Evolutionary conservation across 1,140 invertebrate genomes (phyloP), one percentile per base, ranked within the genome.

Genomic region (Drosophila setifemur): DNA sequence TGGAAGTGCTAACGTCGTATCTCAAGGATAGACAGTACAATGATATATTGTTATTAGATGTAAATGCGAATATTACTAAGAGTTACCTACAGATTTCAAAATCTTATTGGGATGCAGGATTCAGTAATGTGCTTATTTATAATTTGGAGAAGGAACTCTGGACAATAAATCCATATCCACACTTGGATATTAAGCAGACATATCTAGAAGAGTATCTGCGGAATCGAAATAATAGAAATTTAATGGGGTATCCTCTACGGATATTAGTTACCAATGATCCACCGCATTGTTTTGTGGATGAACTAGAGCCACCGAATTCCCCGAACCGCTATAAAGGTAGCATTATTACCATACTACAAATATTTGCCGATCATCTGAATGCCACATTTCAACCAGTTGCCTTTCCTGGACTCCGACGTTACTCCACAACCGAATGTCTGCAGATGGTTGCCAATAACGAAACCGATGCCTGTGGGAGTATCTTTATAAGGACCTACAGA

Each of bases 251-350:
- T 70, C 53, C 67, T 11, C 6, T 70, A 1, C 37, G 66, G 6
- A 67, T 70, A 0, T 11, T 70, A 6, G 66, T 70, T 2, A 70
- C 52, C 19, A 70, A 70, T n/a, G 66, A 70, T 11, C 66, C 67
- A 4, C 67, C 67, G 0, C 67, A 70, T 49, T 70, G 37, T 7
- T 70, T 70, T 40, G 66, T 58, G 14, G 53, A 39, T 16, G 8
- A 42, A 6, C 29, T 19, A 7, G 18, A 55, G 11, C 25, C 26
- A 3, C n/a, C 23, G 0, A 9, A 12, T 2, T 70, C 66, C 4
- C 14, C 1, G 0, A 23, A 31, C 25, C 66, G 53, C 21, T 70
- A 70, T 4, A 28, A 71, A 1, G 67, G 67, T 1, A 70, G 67
- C 3, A 31, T 70, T 1, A 40, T 60, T 2, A 49, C 21, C 1